phyloP scores from a whole-genome alignment of 2,113 vertebrate genomes.

The Sarotherodon lohbergeri region DNA sequence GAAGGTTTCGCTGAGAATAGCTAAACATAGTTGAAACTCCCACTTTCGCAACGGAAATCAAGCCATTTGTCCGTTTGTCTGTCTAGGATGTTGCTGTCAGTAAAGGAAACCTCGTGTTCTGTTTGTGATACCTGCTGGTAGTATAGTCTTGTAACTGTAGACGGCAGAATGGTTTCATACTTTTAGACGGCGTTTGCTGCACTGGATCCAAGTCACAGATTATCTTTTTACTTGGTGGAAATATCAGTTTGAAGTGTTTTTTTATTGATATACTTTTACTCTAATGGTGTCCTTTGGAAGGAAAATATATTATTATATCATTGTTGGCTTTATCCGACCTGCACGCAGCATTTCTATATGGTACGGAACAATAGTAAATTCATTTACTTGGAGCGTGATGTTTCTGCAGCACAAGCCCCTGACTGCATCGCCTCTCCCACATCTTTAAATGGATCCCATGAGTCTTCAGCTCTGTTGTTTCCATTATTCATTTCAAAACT shows the following conservation, averaged over 20 bases:
- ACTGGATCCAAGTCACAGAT: not conserved
- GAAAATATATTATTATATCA: constrained; percentile 1
- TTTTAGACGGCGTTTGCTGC: not conserved
- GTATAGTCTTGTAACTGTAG: not conserved
- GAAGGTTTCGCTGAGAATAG: constrained; percentile 27
- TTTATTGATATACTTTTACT: not conserved
- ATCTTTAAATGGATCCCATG: constrained; percentile 74
- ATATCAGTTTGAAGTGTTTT: not conserved
- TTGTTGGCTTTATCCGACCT: not conserved
- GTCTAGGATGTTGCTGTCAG: not conserved
- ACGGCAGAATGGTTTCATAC: not conserved
- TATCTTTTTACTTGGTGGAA: not conserved
- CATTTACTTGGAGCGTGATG: constrained; percentile 48
- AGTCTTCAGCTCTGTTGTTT: constrained; percentile 71
- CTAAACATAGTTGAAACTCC: constrained; percentile 37
- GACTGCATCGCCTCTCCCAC: constrained; percentile 64
- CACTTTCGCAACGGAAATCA: constrained; percentile 25
- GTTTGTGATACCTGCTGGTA: not conserved
- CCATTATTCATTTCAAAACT: constrained; percentile 77
- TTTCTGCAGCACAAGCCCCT: constrained; percentile 48
- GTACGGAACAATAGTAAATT: constrained; percentile 45
- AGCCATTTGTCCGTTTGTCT: constrained; percentile 12
- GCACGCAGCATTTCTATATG: not conserved
- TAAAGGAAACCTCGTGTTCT: not conserved
- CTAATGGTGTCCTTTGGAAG: not conserved